These are phyloP conservation scores for Ceyx melanurus DNA, from an alignment of 2,113 vertebrate species.

Conservation along the genomic window DNA sequence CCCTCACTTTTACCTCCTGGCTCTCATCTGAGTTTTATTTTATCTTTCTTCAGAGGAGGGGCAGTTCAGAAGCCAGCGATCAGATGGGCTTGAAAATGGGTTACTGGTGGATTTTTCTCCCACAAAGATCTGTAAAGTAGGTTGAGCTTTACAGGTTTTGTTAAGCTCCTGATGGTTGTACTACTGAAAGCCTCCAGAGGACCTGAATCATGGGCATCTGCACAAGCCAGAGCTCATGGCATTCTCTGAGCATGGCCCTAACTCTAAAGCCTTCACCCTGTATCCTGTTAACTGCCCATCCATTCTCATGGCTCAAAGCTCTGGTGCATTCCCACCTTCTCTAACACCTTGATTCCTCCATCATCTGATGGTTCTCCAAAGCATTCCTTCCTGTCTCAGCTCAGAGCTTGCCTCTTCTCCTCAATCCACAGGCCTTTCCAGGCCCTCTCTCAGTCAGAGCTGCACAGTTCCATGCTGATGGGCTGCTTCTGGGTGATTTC, in stretches of 20 bases:
- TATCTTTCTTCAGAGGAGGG: not conserved
- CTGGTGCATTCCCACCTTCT: not conserved
- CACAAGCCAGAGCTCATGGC: not conserved
- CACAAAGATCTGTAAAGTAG: not conserved
- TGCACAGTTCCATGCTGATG: not conserved
- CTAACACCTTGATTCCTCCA: not conserved
- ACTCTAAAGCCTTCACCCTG: not conserved
- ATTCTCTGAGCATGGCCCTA: not conserved
- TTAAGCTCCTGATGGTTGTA: not conserved
- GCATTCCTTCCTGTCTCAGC: not conserved
- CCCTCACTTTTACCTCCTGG: not conserved
- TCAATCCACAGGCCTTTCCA: not conserved
- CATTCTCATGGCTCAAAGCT: not conserved
- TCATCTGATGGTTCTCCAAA: not conserved
- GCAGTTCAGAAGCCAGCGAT: not conserved
- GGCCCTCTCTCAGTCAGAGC: not conserved
- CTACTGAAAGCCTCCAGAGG: not conserved
- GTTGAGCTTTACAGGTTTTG: not conserved
- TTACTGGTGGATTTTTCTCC: not conserved
- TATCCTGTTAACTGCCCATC: not conserved
- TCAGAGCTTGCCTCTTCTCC: not conserved
- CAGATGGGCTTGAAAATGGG: not conserved
- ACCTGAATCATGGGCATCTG: not conserved
- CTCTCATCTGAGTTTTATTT: not conserved
- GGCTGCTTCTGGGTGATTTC: not conserved